Evolutionary conservation across 1,140 invertebrate genomes (phyloP).

Genomic region (Temnothorax nylanderi): DNA sequence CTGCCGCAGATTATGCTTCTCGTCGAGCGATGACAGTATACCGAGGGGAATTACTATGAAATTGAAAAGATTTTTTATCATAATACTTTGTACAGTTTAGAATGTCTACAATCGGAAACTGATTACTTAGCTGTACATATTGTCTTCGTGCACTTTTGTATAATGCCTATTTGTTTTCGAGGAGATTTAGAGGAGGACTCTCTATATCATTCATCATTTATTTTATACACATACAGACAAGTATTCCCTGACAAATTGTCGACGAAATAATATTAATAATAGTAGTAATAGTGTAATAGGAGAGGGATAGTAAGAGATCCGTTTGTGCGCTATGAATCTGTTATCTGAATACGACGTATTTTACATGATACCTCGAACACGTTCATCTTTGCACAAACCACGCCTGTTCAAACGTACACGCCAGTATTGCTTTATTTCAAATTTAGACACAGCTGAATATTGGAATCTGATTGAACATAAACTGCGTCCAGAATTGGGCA

Average conservation of each 20-base stretch:
- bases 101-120: not conserved
- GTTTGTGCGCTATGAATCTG: not conserved
- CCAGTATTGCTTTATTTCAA: not conserved
- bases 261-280: constrained; percentile 9
- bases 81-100: not conserved
- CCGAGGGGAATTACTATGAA: not conserved
- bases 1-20: constrained; percentile 55
- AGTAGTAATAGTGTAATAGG: not conserved
- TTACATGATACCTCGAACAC: not conserved
- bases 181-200: not conserved
- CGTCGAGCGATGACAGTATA: constrained; percentile 14
- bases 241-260: not conserved
- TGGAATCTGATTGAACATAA: not conserved
- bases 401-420: not conserved
- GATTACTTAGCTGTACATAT: constrained; percentile 11
- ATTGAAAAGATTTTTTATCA: constrained; percentile 13
- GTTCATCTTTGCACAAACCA: not conserved
- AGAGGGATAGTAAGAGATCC: not conserved
- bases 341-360: not conserved
- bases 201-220: constrained; percentile 25
- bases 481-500: not conserved
- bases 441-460: not conserved
- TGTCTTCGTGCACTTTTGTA: constrained; percentile 7
- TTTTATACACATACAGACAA: not conserved
- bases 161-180: constrained; percentile 31